Conservation (phyloP, 2,113 vertebrate species). For the Anser cygnoides region DNA sequence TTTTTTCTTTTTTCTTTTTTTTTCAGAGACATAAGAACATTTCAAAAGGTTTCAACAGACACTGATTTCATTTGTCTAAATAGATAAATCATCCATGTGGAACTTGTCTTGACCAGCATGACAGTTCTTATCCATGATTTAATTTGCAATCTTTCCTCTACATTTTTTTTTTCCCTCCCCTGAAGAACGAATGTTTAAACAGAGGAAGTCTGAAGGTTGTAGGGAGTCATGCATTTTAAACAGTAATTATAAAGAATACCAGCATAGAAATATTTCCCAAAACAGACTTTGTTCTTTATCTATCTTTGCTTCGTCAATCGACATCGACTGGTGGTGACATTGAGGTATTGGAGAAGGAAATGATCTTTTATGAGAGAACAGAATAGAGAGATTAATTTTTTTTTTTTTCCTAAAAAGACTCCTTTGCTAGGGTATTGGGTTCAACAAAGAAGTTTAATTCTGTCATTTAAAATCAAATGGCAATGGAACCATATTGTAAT, state of each 20-base stretch:
- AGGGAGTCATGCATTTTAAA: conserved; percentile 78
- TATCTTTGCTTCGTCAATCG: conserved; percentile 32
- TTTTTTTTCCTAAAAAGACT: background rate
- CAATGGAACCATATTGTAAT: background rate
- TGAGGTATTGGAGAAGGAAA: conserved; percentile 40
- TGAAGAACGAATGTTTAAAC: conserved; percentile 75
- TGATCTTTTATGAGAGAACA: conserved; percentile 4
- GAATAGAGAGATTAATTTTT: background rate
- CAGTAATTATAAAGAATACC: conserved; percentile 41
- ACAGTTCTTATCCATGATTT: conserved; percentile 80
- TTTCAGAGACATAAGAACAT: conserved; percentile 70
- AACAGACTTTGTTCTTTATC: conserved; percentile 1
- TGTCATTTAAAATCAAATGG: background rate
- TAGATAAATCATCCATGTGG: conserved; percentile 86
- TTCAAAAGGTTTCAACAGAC: conserved; percentile 77
- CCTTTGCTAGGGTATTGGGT: background rate
- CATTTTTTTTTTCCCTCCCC: background rate
- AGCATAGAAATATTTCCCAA: conserved; percentile 32
- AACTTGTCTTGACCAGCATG: conserved; percentile 78
- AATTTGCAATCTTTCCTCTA: conserved; percentile 77
- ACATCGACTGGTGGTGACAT: conserved; percentile 51
- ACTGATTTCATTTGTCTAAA: conserved; percentile 87
- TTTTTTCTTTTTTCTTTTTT: conserved; percentile 17
- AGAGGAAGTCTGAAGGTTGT: conserved; percentile 77
- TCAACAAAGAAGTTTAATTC: background rate